A percentile compares a stretch with the other conserved stretches of the same genome.
phyloP scores from a whole-genome alignment of 2,113 vertebrate genomes.

The Phylloscopus trochiloides region DNA sequence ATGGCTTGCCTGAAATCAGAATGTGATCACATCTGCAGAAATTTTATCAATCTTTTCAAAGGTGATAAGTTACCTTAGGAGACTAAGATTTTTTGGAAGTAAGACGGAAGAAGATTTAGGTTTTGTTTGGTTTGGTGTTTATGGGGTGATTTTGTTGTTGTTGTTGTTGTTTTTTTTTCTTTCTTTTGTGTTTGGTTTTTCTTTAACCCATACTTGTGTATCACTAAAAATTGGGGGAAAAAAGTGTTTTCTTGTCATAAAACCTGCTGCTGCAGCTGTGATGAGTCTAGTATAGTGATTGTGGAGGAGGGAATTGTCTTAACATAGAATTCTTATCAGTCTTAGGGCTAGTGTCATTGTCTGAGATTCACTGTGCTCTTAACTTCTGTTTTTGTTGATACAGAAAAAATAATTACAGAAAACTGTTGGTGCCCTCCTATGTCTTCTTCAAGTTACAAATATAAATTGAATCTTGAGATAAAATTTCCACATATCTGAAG shows the following conservation, averaged over 20 bases:
- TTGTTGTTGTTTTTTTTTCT: no score
- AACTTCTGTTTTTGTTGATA: not conserved
- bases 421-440: not conserved
- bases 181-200: not conserved
- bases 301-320: not conserved
- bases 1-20: not conserved
- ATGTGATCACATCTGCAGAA: not conserved
- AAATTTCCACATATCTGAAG: not conserved
- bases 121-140: not conserved
- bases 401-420: not conserved
- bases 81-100: not conserved
- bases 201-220: not conserved
- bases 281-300: not conserved
- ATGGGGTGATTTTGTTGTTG: not conserved
- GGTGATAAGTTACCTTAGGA: not conserved
- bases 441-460: not conserved
- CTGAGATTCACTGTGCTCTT: not conserved
- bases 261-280: not conserved
- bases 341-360: not conserved
- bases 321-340: not conserved
- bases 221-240: not conserved
- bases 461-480: not conserved
- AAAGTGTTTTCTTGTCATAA: not conserved
- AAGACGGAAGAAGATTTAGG: not conserved
- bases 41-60: not conserved